Evolutionary conservation across 30 jellyfish, hydroid and myxozoan species (phyloP).

Genomic region (Pseudorhiza aurosa): DNA sequence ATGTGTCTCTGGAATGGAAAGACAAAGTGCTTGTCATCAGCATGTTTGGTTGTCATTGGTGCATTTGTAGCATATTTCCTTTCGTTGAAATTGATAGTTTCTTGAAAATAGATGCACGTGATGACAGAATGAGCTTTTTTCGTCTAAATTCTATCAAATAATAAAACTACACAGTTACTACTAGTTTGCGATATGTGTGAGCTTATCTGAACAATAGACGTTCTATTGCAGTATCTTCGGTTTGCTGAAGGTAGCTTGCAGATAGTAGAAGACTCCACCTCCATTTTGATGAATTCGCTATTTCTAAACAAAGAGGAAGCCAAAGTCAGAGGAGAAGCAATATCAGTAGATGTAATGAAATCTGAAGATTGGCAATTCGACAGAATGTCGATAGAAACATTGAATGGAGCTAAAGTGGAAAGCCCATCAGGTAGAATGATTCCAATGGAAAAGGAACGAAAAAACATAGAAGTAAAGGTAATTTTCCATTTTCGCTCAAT

Average conservation of each 20-base stretch:
- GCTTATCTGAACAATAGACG: not conserved
- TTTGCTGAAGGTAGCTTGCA: conserved; percentile 6
- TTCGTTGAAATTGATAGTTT: no score
- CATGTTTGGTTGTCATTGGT: no score
- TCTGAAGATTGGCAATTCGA: conserved; percentile 2
- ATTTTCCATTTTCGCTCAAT: no score
- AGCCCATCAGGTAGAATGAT: conserved; percentile 15
- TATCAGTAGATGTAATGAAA: conserved; percentile 29
- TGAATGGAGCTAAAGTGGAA: conserved; percentile 16
- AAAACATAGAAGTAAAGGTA: not conserved
- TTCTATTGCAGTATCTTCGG: not conserved
- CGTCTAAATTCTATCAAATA: no score
- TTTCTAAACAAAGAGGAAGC: conserved; percentile 25
- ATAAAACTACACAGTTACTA: no score
- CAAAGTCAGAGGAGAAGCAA: conserved; percentile 6
- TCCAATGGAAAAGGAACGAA: not conserved
- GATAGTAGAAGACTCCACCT: conserved; percentile 13
- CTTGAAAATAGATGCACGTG: no score
- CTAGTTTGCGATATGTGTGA: no score
- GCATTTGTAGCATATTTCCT: no score
- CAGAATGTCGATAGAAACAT: not conserved
- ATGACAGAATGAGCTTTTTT: no score
- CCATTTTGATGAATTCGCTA: conserved; percentile 3
- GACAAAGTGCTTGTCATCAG: no score
- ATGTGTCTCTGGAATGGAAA: no score